Percentiles rank a stretch among this genome's conserved stretches.
These are phyloP conservation scores for Eilema depressum DNA, from an alignment of 2,888 invertebrate genomes.

Conservation along the genomic window DNA sequence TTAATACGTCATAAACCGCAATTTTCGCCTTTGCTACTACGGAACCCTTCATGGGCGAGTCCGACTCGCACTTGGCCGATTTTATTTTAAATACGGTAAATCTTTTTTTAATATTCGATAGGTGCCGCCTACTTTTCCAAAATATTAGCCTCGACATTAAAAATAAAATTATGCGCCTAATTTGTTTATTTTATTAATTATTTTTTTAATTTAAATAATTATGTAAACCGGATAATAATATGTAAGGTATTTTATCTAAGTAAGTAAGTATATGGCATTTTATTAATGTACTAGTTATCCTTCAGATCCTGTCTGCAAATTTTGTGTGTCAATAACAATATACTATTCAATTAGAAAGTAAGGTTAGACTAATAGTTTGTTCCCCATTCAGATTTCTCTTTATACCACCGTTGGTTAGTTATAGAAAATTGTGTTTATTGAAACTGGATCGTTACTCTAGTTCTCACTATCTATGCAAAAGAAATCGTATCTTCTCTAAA, in stretches of 20 bases:
- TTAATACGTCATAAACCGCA: no score
- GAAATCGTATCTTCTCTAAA: background rate
- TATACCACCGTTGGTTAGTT: background rate
- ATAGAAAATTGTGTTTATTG: background rate
- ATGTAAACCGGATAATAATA: background rate
- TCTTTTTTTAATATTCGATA: no score
- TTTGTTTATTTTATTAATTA: background rate
- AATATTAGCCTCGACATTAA: background rate
- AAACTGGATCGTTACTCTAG: background rate
- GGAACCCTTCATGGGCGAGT: no score
- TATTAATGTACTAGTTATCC: background rate
- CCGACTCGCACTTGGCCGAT: no score
- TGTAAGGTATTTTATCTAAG: background rate
- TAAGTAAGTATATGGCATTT: background rate
- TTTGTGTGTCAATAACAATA: background rate
- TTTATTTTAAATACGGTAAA: no score
- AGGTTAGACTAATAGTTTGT: background rate
- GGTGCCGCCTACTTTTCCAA: background rate
- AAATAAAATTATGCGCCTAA: background rate
- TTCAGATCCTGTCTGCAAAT: background rate
- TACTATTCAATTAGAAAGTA: slow-evolving; percentile 4
- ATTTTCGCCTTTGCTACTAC: no score
- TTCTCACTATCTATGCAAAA: background rate
- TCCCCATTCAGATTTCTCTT: slow-evolving; percentile 11
- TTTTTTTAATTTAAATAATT: background rate